Percentiles rank a stretch among this genome's conserved stretches.
phyloP scores from a whole-genome alignment of 1,140 invertebrate genomes.

The Leptopilina clavipes region DNA sequence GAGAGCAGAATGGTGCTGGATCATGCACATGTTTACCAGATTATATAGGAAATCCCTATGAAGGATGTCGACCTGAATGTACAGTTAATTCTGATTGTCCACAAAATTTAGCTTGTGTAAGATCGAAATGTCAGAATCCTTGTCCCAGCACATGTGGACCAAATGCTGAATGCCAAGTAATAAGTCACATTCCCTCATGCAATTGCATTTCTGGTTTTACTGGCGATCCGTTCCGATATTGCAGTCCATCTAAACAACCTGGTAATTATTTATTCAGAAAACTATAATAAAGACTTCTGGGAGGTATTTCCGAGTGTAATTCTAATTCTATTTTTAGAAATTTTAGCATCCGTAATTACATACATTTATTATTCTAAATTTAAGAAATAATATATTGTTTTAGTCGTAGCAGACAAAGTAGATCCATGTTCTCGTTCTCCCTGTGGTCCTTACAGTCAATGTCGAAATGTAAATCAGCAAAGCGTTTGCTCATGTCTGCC shows the following conservation, averaged over 20 bases:
- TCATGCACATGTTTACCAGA: constrained; percentile 73
- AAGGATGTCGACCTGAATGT: constrained; percentile 74
- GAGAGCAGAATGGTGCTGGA: constrained; percentile 71
- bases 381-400: not conserved
- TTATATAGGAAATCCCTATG: constrained; percentile 72
- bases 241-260: constrained; percentile 66
- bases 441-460: constrained; percentile 83
- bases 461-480: constrained; percentile 78
- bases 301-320: no score
- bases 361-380: not conserved
- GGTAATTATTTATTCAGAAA: constrained; percentile 53
- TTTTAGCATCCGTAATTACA: not conserved
- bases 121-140: constrained; percentile 74
- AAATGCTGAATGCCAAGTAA: constrained; percentile 76
- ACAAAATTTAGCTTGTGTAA: constrained; percentile 73
- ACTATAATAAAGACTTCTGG: no score
- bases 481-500: constrained; percentile 81
- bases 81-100: constrained; percentile 72
- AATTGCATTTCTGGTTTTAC: constrained; percentile 75
- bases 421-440: constrained; percentile 70
- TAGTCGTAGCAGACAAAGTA: constrained; percentile 47
- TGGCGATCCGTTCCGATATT: constrained; percentile 73
- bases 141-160: constrained; percentile 76
- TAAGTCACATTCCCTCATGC: constrained; percentile 76
- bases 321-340: not conserved